phyloP scores from a whole-genome alignment of 2,888 invertebrate species.

The Gymnocheta viridis region DNA sequence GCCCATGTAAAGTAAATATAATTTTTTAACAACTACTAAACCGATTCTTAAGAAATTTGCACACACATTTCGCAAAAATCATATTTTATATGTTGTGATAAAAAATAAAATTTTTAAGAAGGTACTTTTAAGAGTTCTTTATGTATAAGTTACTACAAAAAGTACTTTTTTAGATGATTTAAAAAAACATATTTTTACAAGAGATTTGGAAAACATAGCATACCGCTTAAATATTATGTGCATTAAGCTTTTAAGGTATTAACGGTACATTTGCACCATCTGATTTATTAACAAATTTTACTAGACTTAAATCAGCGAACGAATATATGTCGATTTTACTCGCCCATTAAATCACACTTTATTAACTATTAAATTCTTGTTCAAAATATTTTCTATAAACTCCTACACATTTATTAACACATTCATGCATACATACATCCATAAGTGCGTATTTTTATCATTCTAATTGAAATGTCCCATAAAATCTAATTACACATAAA shows the following conservation, averaged over 20 bases:
- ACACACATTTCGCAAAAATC: no score
- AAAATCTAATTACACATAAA: conserved; percentile 69
- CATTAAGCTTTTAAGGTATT: background rate
- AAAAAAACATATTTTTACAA: background rate
- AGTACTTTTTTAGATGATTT: background rate
- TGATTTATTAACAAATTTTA: conserved; percentile 23
- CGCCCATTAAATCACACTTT: conserved; percentile 40
- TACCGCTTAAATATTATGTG: background rate
- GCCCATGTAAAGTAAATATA: no score
- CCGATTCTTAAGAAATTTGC: no score
- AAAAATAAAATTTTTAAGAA: no score
- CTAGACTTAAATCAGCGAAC: conserved; percentile 21
- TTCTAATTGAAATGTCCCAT: conserved; percentile 62
- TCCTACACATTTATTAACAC: conserved; percentile 1
- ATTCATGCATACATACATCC: background rate
- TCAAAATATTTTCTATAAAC: conserved; percentile 3
- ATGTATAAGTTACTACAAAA: background rate
- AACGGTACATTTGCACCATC: conserved; percentile 4
- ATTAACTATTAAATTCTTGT: conserved; percentile 27
- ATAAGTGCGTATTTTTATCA: conserved; percentile 18
- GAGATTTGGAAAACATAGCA: background rate
- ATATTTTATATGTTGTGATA: no score
- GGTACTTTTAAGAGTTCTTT: no score
- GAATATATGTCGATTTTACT: conserved; percentile 1
- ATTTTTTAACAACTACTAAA: no score